Base-by-base conservation (phyloP, 2,888 invertebrate genomes). In the Apantesis nais region DNA sequence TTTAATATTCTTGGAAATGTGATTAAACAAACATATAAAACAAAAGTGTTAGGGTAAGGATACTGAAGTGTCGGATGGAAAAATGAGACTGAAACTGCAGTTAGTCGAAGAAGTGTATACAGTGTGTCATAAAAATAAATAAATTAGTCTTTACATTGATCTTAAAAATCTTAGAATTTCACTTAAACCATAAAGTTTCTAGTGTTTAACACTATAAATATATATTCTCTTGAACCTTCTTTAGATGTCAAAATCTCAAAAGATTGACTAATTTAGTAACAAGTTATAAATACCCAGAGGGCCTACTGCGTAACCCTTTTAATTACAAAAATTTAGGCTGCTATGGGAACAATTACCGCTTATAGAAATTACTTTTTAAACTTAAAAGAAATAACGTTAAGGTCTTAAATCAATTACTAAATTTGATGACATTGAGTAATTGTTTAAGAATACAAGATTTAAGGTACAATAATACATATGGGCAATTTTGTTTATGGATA, bases 241-340 rank as follows among this genome's bases (percentile, higher is more conserved):
- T 69, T 74, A 77, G 73, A 73, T 72, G 73, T 77, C 68, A 74
- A 79, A 74, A 75, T 72, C 71, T 41, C n/a, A 75, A 73, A 74
- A 78, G 70, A 76, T 74, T 41, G 68, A 61, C 68, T 69, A 58
- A 74, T 77, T 78, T 75, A 66, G 72, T 70, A 77, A 75, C 67
- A 73, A 77, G 76, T 78, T 81, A 77, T 78, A 80, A 80, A 80
- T 68, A 75, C 77, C 80, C 78, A 60, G 61, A 73, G 80, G 82
- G 75, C 68, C 22, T 63, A 61, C 63, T 41, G 66, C 62, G 48
- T 48, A 52, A 71, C 76, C 74, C 68, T 74, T 80, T 81, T 81
- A 81, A 81, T 77, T 78, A 78, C 70, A 66, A 73, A 76, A 74
- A 80, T 80, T 78, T 74, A 75, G 63, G n/a, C 73, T 65, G 70